phyloP scores from a whole-genome alignment of 1,140 invertebrate genomes.

The Drosophila willistoni region DNA sequence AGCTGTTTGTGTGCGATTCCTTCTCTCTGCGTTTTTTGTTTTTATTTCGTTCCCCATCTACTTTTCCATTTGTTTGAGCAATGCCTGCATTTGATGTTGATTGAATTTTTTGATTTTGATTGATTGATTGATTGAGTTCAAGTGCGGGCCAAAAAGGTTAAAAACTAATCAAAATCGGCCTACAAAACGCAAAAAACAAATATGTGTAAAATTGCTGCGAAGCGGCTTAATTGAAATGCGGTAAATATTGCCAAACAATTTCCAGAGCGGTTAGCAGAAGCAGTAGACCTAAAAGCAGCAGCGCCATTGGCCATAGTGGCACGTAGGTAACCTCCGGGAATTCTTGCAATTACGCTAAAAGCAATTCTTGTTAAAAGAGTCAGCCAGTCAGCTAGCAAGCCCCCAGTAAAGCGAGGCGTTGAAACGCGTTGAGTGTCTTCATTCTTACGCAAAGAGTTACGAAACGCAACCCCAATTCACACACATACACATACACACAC shows the following conservation, averaged over 20 bases:
- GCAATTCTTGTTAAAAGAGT: conserved; percentile 54
- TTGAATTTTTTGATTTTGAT: conserved; percentile 75
- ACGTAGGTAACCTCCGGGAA: conserved; percentile 59
- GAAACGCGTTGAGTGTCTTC: conserved; percentile 20
- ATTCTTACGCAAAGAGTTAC: conserved; percentile 51
- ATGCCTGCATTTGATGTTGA: conserved; percentile 72
- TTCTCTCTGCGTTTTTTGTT: conserved; percentile 33
- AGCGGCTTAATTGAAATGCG: conserved; percentile 69
- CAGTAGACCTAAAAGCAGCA: conserved; percentile 55
- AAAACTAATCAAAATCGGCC: conserved; percentile 65
- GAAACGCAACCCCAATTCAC: conserved; percentile 39
- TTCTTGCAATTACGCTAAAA: conserved; percentile 77
- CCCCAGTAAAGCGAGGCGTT: conserved; percentile 17
- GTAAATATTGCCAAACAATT: conserved; percentile 56
- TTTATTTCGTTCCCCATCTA: conserved; percentile 19
- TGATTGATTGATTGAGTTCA: conserved; percentile 77
- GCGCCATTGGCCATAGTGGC: conserved; percentile 18
- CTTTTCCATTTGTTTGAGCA: conserved; percentile 37
- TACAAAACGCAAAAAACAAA: conserved; percentile 34
- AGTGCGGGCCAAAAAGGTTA: conserved; percentile 48
- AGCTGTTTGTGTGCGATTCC: conserved; percentile 47
- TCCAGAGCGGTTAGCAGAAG: conserved; percentile 23
- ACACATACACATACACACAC: conserved; percentile 25
- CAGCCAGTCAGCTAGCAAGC: neutral
- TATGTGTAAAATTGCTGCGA: conserved; percentile 32